Conservation (phyloP, 2,888 invertebrate species). For the Ligdia adustata region DNA sequence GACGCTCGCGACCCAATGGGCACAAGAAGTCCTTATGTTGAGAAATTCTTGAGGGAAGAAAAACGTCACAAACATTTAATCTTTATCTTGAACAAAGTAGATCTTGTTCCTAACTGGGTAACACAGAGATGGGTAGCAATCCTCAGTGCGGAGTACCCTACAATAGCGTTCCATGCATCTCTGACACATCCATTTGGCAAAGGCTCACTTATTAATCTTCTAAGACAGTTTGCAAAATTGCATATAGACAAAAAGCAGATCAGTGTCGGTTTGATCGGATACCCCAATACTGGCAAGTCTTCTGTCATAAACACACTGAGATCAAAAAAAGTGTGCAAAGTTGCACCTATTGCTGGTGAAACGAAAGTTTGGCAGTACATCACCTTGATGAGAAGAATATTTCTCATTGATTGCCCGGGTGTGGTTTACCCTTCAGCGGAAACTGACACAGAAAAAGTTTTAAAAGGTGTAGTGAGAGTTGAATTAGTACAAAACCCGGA, state of each 20-base stretch:
- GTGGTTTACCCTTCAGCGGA: conserved; percentile 99
- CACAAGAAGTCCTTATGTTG: conserved; percentile 96
- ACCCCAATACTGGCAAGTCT: conserved; percentile 99
- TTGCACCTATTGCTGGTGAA: conserved; percentile 98
- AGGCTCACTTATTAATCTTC: conserved; percentile 97
- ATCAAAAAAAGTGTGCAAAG: conserved; percentile 99
- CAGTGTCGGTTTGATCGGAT: conserved; percentile 99
- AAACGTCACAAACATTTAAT: conserved; percentile 99
- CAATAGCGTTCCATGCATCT: conserved; percentile 99
- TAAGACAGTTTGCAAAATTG: conserved; percentile 97
- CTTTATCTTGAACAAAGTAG: conserved; percentile 98
- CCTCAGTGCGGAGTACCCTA: conserved; percentile 97
- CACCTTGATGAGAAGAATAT: conserved; percentile 98
- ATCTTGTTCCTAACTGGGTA: conserved; percentile 98
- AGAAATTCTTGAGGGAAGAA: conserved; percentile 96
- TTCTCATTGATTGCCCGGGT: conserved; percentile 99
- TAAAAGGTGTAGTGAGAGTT: conserved; percentile 98
- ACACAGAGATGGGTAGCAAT: conserved; percentile 99
- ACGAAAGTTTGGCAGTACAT: conserved; percentile 99
- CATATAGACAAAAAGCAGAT: conserved; percentile 99
- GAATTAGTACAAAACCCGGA: conserved; percentile 97
- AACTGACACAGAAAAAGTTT: conserved; percentile 96
- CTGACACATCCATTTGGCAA: conserved; percentile 99
- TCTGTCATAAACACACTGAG: conserved; percentile 98
- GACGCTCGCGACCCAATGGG: conserved; percentile 99